phyloP scores from a whole-genome alignment of 2,888 invertebrate genomes.

The Cantharis nigra region DNA sequence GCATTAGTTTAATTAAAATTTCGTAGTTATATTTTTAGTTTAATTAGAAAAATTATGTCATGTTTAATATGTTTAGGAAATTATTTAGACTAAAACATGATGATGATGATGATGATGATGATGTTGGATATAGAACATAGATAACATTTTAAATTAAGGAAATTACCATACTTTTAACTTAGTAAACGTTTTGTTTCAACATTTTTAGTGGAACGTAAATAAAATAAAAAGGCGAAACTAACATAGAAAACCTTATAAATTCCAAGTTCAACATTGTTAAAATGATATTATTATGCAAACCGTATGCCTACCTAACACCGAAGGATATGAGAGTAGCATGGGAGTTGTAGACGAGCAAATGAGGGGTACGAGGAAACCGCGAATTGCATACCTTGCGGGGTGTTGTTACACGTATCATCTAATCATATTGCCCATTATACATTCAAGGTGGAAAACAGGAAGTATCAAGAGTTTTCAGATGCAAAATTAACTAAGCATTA shows the following conservation, averaged over 20 bases:
- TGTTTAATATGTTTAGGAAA: neutral
- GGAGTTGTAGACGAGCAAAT: conserved; percentile 13
- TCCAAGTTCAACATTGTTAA: conserved; percentile 33
- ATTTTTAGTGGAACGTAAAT: conserved; percentile 17
- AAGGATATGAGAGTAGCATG: conserved; percentile 19
- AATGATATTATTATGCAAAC: conserved; percentile 32
- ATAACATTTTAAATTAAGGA: conserved; percentile 13
- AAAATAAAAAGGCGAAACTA: conserved; percentile 27
- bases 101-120: neutral
- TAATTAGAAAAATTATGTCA: conserved; percentile 3
- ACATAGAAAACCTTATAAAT: conserved; percentile 33
- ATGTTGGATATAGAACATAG: conserved; percentile 11
- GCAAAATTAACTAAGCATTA: conserved; percentile 16
- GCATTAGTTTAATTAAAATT: conserved; percentile 22
- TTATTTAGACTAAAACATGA: neutral
- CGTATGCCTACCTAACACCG: conserved; percentile 17
- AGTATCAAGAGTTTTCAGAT: conserved; percentile 16
- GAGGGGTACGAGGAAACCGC: conserved; percentile 13
- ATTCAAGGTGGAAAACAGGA: conserved; percentile 19
- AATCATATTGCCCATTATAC: conserved; percentile 23
- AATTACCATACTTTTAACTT: conserved; percentile 11
- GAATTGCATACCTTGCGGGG: conserved; percentile 22
- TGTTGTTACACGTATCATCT: conserved; percentile 19
- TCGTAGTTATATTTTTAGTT: neutral
- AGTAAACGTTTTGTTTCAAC: conserved; percentile 3